Evolutionary conservation across 1,140 invertebrate genomes (phyloP).

Genomic region (Olivierus martensii): DNA sequence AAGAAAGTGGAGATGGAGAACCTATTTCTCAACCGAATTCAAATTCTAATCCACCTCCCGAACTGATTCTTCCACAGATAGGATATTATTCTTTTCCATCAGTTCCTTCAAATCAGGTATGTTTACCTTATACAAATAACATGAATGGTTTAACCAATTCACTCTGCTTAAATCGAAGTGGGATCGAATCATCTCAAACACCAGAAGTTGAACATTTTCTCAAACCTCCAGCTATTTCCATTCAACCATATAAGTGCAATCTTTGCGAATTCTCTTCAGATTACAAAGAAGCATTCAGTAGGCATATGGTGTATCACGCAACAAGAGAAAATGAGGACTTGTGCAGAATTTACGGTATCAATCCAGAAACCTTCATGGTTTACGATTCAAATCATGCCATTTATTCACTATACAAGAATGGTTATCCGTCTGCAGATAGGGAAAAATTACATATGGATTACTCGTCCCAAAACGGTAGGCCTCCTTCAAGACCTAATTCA

Average conservation of each 20-base stretch:
- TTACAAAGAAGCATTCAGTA: constrained; percentile 26
- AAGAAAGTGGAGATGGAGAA: not conserved
- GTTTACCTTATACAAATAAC: too few relatives aligned
- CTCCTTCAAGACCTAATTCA: too few relatives aligned
- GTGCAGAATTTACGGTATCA: constrained; percentile 26
- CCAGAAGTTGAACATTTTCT: not conserved
- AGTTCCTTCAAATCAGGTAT: too few relatives aligned
- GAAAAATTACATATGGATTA: too few relatives aligned
- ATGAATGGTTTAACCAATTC: too few relatives aligned
- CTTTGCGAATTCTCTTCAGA: constrained; percentile 32
- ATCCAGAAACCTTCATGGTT: constrained; percentile 17
- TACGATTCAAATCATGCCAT: too few relatives aligned
- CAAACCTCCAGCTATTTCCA: not conserved
- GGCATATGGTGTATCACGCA: constrained; percentile 34
- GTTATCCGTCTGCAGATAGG: too few relatives aligned
- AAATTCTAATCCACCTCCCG: not conserved
- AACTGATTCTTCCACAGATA: not conserved
- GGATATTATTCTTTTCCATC: not conserved
- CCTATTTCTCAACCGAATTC: not conserved
- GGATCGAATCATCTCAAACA: not conserved
- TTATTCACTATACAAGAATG: too few relatives aligned
- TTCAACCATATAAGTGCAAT: constrained; percentile 25
- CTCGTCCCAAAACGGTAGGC: too few relatives aligned
- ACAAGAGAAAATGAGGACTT: constrained; percentile 29
- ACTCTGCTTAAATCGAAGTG: too few relatives aligned